Evolutionary conservation across 1,140 invertebrate species (phyloP), one percentile per base, ranked within the genome.

Genomic region (Nixonia krombeini): DNA sequence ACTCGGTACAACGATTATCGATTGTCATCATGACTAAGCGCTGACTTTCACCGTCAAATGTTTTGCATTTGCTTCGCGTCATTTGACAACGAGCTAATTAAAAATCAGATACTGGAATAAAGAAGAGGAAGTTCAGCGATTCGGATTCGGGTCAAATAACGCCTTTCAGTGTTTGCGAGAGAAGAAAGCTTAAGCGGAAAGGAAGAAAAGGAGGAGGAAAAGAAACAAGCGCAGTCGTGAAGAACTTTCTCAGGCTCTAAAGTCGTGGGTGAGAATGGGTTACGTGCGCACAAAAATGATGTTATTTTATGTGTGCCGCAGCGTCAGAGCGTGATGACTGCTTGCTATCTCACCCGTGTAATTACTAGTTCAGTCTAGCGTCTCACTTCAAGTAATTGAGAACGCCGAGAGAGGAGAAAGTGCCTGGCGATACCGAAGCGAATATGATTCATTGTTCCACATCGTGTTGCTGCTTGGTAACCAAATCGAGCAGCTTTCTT

Each of bases 381-480:
- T 73, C 64, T 58, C 73, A 65, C 72, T 73, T 66, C 58, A 65
- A 73, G 73, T 79, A 78, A 80, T 80, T 73, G 74, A 73, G 77
- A 76, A 79, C 79, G 73, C 53, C 49, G 35, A 70, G 35, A 70
- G 40, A 67, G 69, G 78, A 78, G 76, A 78, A 79, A 80, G 78
- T 79, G 74, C 67, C 71, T 62, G 46, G 65, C 56, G 63, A 73
- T 59, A 66, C 50, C 68, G 56, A 38, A 49, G 51, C 58, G 49
- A 66, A 58, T 56, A 75, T 78, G 71, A 76, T 75, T 76, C 74
- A 76, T 78, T 75, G 56, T 70, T 70, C 59, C 49, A 64, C 49
- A 61, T 70, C 49, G 33, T 33, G 25, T 26, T 9, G 58, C 15
- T 42, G 44, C 59, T 56, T 52, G 31, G 26, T 25, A 70, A 61